Evolutionary conservation across 2,888 invertebrate genomes (phyloP), one percentile per base, ranked within the genome.

Genomic region (Callyntrura guangdongensis): DNA sequence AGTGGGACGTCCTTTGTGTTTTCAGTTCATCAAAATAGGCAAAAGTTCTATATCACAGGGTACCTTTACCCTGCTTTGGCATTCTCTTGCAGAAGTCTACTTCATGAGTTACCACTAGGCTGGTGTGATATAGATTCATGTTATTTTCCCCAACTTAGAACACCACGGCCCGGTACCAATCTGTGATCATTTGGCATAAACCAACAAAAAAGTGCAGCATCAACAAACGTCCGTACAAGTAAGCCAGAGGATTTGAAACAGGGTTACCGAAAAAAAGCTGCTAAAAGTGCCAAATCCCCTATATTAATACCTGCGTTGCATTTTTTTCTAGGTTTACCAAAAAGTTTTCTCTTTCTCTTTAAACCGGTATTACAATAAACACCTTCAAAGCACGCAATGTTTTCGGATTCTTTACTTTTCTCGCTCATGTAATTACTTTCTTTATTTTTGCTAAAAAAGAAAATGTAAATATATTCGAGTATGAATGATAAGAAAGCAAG

Each of bases 381-480:
- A 72, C 47, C 72, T 49, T 20, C 22, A 49, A 74, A 11, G 20
- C 25, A 77, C 25, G 49, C 25, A 53, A 56, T 77, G n/a, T 77
- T 25, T 14, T 53, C 12, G 53, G 53, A 53, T 49, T 25, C 53
- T 74, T 74, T 49, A 0, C 74, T 74, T 45, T 49, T 49, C 74
- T 12, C 20, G 17, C 47, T 47, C n/a, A 3, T 6, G 20, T 72
- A 72, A 72, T 72, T 74, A 49, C 74, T 74, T 74, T 74, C 49
- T 49, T 49, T 36, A 45, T 69, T 27, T n/a, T n/a, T n/a, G n/a
- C 45, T 47, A 11, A 11, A 47, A 47, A 17, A 47, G 72, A 47
- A 67, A 67, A 36, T n/a, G 36, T 25, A 11, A 20, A 61, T 61
- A 1, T 6, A 6, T 12, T 17, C 9, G 17, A 22, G 45, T 20